These are phyloP conservation scores for Orchesella cincta DNA, from an alignment of 1,140 invertebrate species.

Conservation along the genomic window DNA sequence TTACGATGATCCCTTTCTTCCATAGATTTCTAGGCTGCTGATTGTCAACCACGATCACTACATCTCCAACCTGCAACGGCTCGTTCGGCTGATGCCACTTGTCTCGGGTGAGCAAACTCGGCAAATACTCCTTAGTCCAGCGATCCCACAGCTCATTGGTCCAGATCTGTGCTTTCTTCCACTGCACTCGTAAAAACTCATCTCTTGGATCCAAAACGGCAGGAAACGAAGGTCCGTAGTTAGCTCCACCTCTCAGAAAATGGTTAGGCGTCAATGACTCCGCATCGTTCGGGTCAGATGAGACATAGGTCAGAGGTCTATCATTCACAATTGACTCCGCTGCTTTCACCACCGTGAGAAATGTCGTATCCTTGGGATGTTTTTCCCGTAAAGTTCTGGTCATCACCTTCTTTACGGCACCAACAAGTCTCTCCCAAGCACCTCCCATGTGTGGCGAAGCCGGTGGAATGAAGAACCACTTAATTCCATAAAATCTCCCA, in stretches of 20 bases:
- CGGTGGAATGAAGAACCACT: constrained; percentile 9
- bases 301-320: neutral
- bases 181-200: neutral
- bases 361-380: constrained; percentile 10
- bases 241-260: neutral
- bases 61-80: constrained; percentile 25
- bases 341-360: constrained; percentile 8
- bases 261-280: constrained; percentile 26
- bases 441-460: constrained; percentile 6
- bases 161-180: constrained; percentile 1
- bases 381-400: neutral
- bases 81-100: constrained; percentile 31
- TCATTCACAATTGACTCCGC: constrained; percentile 6
- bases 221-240: neutral
- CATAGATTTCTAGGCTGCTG: constrained; percentile 11
- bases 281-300: constrained; percentile 34
- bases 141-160: constrained; percentile 28
- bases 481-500: neutral
- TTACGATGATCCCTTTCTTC: constrained; percentile 1
- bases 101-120: neutral
- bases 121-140: constrained; percentile 30
- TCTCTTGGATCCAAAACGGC: neutral
- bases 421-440: constrained; percentile 10
- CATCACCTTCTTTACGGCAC: constrained; percentile 4
- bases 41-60: neutral